Evolutionary conservation across 2,888 invertebrate species (phyloP).

Genomic region (Noctua janthina): DNA sequence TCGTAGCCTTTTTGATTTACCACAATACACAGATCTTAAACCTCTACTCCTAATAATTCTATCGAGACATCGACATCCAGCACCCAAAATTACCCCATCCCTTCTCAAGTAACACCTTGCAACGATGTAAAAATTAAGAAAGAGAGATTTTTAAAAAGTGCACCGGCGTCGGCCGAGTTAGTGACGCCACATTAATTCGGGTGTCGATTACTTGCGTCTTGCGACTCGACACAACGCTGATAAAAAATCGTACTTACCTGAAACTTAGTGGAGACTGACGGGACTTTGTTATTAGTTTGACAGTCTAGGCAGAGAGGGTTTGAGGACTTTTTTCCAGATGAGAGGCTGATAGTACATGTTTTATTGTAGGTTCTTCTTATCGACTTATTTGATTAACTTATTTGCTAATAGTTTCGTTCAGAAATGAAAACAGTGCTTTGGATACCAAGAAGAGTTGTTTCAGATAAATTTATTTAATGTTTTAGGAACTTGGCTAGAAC

Average conservation of each 20-base stretch:
- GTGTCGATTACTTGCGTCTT: constrained; percentile 83
- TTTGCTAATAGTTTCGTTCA: neutral
- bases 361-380: neutral
- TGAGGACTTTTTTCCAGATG: constrained; percentile 13
- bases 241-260: constrained; percentile 75
- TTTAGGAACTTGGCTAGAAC: neutral
- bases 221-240: constrained; percentile 68
- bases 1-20: neutral
- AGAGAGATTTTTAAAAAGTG: constrained; percentile 85
- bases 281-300: constrained; percentile 59
- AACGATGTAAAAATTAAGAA: constrained; percentile 89
- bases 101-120: constrained; percentile 84
- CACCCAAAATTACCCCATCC: constrained; percentile 59
- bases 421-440: neutral
- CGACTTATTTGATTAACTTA: neutral
- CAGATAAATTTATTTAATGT: neutral
- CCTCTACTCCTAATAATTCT: neutral
- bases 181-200: constrained; percentile 89
- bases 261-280: constrained; percentile 64
- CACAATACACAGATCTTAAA: neutral
- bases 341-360: neutral
- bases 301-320: constrained; percentile 40
- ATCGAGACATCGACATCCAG: constrained; percentile 57
- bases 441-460: neutral
- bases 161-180: constrained; percentile 83